Conservation (phyloP, 1,140 invertebrate genomes). For the Procambarus clarkii region DNA sequence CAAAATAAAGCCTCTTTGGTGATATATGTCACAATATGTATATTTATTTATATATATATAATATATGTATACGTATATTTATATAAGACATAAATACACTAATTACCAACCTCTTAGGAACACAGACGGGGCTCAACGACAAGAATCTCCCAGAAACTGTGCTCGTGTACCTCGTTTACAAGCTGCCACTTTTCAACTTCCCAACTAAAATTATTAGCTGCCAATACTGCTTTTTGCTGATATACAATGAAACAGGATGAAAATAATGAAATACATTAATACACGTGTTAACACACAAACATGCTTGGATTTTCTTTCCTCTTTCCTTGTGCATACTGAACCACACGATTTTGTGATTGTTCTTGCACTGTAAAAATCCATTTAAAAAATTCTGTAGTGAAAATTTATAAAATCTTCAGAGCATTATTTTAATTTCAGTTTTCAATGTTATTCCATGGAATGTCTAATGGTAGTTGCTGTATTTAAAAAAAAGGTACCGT, state of each 20-base stretch:
- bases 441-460: background rate
- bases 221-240: background rate
- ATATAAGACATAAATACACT: conserved; percentile 8
- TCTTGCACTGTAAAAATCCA: no score
- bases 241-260: background rate
- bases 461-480: background rate
- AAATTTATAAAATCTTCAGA: background rate
- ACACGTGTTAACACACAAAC: no score
- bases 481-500: background rate
- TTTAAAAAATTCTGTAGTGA: background rate
- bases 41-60: no score
- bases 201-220: background rate
- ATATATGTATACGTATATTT: conserved; percentile 9
- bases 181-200: background rate
- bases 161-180: background rate
- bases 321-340: no score
- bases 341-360: no score
- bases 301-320: no score
- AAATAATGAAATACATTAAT: background rate
- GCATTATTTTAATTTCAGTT: background rate
- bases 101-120: conserved; percentile 1
- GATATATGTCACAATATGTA: conserved; percentile 3
- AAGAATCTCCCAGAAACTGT: background rate
- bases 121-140: background rate
- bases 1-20: conserved; percentile 17